A percentile compares a stretch with the other conserved stretches of the same genome.
phyloP scores from a whole-genome alignment of 2,888 invertebrate genomes.

The Malthinus flaveolus region DNA sequence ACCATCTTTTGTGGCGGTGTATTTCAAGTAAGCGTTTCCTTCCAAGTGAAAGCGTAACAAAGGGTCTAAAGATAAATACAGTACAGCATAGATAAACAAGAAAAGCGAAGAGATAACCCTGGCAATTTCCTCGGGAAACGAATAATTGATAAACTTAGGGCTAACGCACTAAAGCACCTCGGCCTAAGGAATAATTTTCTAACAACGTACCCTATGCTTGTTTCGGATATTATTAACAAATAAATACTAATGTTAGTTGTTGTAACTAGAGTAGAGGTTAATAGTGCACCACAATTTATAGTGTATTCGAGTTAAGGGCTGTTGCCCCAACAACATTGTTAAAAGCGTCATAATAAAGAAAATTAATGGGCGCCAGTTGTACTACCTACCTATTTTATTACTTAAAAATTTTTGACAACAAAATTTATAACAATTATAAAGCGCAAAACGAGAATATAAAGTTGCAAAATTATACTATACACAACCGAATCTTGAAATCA shows the following conservation, averaged over 20 bases:
- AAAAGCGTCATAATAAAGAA: constrained; percentile 31
- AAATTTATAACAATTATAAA: background rate
- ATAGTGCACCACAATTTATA: constrained; percentile 37
- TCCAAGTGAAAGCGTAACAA: constrained; percentile 36
- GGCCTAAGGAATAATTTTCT: constrained; percentile 29
- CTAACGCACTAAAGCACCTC: constrained; percentile 18
- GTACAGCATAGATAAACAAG: constrained; percentile 46
- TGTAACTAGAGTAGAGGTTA: constrained; percentile 34
- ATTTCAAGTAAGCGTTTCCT: constrained; percentile 23
- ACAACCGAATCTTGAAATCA: no score
- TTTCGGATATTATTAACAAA: constrained; percentile 34
- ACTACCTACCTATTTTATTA: background rate
- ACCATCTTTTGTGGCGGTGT: constrained; percentile 20
- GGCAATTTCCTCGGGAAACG: constrained; percentile 45
- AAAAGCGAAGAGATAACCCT: constrained; percentile 45
- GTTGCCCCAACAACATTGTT: constrained; percentile 31
- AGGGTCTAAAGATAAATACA: constrained; percentile 46
- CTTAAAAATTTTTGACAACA: background rate
- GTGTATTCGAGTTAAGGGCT: constrained; percentile 32
- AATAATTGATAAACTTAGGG: constrained; percentile 44
- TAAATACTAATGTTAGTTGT: constrained; percentile 36
- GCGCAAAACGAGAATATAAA: no score
- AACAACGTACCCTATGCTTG: constrained; percentile 19
- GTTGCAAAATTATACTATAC: no score
- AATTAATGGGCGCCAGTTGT: constrained; percentile 20